Conservation (phyloP, 2,888 invertebrate species). For the Clunio marinus region DNA sequence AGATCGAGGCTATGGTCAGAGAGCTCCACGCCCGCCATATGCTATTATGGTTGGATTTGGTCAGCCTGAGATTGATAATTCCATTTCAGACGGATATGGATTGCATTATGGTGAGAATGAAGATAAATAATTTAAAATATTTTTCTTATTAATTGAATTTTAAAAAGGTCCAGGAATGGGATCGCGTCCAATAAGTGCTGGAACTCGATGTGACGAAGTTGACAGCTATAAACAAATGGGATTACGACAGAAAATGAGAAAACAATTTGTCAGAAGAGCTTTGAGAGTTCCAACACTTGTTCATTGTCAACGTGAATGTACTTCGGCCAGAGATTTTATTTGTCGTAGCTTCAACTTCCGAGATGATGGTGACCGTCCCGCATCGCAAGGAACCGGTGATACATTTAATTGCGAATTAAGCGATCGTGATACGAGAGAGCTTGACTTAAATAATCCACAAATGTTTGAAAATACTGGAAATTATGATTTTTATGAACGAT, state of each 20-base stretch:
- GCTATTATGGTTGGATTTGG: slow-evolving; percentile 33
- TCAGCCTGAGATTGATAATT: background rate
- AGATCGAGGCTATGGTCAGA: slow-evolving; percentile 45
- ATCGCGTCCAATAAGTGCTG: slow-evolving; percentile 38
- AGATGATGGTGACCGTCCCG: slow-evolving; percentile 48
- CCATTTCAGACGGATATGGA: slow-evolving; percentile 40
- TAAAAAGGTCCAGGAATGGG: background rate
- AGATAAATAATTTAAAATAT: slow-evolving; percentile 38
- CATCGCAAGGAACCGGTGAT: slow-evolving; percentile 6
- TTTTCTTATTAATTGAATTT: slow-evolving; percentile 40
- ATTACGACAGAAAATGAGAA: slow-evolving; percentile 69
- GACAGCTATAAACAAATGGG: slow-evolving; percentile 81
- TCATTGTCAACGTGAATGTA: slow-evolving; percentile 80
- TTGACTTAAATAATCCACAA: slow-evolving; percentile 79
- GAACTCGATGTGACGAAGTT: slow-evolving; percentile 69
- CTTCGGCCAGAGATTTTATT: slow-evolving; percentile 74
- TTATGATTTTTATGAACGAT: slow-evolving; percentile 81
- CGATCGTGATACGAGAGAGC: slow-evolving; percentile 76
- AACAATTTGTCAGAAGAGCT: slow-evolving; percentile 70
- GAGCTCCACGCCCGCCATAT: slow-evolving; percentile 51
- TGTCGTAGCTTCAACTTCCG: slow-evolving; percentile 80
- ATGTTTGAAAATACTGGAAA: slow-evolving; percentile 81
- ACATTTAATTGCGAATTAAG: slow-evolving; percentile 76
- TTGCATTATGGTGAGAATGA: slow-evolving; percentile 40
- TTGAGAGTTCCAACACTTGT: slow-evolving; percentile 68